phyloP scores from a whole-genome alignment of 2,113 vertebrate genomes.

The Spermophilus dauricus region DNA sequence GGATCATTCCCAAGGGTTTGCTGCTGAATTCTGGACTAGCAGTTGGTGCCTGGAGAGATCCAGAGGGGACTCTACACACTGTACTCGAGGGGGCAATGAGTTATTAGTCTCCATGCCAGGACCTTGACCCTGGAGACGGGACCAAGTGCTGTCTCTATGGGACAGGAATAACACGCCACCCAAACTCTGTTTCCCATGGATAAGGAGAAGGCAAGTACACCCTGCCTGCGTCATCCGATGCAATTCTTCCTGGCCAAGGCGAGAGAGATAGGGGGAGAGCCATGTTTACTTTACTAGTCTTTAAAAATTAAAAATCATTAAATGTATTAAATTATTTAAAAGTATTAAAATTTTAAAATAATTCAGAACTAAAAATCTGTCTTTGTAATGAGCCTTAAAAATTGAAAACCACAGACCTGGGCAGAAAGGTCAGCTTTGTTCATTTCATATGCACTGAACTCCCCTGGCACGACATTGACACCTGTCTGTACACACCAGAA shows the following conservation, averaged over 20 bases:
- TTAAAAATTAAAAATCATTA: conserved; percentile 58
- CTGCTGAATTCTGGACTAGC: not conserved
- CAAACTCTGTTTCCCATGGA: conserved; percentile 4
- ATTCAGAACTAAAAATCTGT: conserved; percentile 30
- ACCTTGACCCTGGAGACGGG: conserved; percentile 49
- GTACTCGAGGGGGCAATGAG: not conserved
- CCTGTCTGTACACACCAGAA: not conserved
- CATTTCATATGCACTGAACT: accelerated
- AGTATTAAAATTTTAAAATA: conserved; percentile 49
- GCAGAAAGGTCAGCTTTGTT: not conserved
- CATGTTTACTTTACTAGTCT: not conserved
- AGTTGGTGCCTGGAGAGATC: not conserved
- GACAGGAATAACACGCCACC: not conserved
- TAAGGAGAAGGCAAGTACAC: accelerated
- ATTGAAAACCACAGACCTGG: not conserved
- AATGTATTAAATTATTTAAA: conserved; percentile 35
- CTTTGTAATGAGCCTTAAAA: not conserved
- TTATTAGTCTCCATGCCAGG: not conserved
- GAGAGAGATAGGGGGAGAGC: accelerated
- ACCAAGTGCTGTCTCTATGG: not conserved
- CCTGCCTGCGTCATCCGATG: accelerated
- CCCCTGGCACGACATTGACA: not conserved
- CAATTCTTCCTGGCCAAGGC: not conserved
- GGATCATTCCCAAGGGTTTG: not conserved
- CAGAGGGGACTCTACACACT: not conserved